phyloP scores from a whole-genome alignment of 1,140 invertebrate species.

The Lordiphosa collinella region DNA sequence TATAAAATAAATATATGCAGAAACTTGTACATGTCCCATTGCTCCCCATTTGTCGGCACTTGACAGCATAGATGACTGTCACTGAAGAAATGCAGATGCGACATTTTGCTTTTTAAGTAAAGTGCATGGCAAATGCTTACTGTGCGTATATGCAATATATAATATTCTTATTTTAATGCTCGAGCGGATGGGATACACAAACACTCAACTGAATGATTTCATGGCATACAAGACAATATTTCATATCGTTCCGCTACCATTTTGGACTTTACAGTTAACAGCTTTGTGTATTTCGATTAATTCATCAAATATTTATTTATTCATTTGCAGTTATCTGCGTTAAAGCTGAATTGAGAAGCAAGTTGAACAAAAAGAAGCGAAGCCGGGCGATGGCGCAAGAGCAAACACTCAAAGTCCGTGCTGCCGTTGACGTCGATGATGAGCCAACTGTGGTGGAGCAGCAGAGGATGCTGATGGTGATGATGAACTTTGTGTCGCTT shows the following conservation, averaged over 20 bases:
- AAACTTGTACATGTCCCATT: conserved; percentile 25
- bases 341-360: conserved; percentile 19
- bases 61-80: conserved; percentile 33
- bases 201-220: neutral
- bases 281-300: conserved; percentile 25
- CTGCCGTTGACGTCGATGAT: conserved; percentile 2
- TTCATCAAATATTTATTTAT: conserved; percentile 65
- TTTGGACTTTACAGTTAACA: neutral
- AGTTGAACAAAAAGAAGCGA: conserved; percentile 2
- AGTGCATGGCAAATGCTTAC: conserved; percentile 45
- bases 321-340: conserved; percentile 51
- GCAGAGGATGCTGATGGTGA: conserved; percentile 21
- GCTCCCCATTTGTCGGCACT: conserved; percentile 34
- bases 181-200: neutral
- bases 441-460: conserved; percentile 19
- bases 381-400: neutral
- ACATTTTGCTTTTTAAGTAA: conserved; percentile 32
- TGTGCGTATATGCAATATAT: conserved; percentile 49
- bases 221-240: conserved; percentile 15
- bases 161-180: conserved; percentile 30
- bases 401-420: conserved; percentile 37
- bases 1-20: conserved; percentile 14
- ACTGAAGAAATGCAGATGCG: conserved; percentile 52
- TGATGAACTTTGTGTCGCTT: conserved; percentile 34
- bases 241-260: conserved; percentile 14